Percentiles rank a stretch among this genome's conserved stretches.
These are phyloP conservation scores for Asbolus verrucosus DNA, from an alignment of 1,140 invertebrate species.

Conservation along the genomic window DNA sequence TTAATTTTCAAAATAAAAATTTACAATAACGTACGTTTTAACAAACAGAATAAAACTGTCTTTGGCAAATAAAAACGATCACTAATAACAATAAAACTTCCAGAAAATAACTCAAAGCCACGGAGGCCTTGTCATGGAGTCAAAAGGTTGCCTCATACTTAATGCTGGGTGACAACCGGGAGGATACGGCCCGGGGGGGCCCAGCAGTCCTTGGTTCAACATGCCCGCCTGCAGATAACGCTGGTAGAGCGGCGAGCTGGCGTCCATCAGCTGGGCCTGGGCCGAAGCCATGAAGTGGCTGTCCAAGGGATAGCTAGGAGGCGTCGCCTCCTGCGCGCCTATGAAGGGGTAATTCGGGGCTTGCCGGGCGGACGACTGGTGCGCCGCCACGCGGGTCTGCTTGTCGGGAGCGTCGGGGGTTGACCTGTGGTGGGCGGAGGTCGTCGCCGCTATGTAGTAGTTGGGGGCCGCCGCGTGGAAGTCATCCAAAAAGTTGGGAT, in stretches of 20 bases:
- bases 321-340: conserved; percentile 66
- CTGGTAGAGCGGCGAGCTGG: conserved; percentile 75
- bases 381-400: conserved; percentile 63
- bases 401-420: conserved; percentile 66
- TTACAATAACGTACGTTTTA: conserved; percentile 40
- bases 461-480: conserved; percentile 69
- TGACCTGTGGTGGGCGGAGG: conserved; percentile 66
- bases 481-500: conserved; percentile 73
- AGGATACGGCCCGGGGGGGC: conserved; percentile 70
- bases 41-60: conserved; percentile 49
- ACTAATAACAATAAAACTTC: conserved; percentile 40
- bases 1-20: conserved; percentile 29
- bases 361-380: conserved; percentile 57
- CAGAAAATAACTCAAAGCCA: conserved; percentile 59
- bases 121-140: conserved; percentile 68
- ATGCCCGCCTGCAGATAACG: conserved; percentile 75
- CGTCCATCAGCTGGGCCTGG: conserved; percentile 65
- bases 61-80: conserved; percentile 52
- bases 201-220: conserved; percentile 70
- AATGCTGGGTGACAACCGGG: conserved; percentile 71
- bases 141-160: conserved; percentile 76
- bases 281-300: conserved; percentile 66
- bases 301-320: conserved; percentile 67
- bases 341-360: conserved; percentile 67
- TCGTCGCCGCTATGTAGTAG: conserved; percentile 70